Base-by-base conservation (phyloP, 2,888 invertebrate genomes). In the Helleia helle region DNA sequence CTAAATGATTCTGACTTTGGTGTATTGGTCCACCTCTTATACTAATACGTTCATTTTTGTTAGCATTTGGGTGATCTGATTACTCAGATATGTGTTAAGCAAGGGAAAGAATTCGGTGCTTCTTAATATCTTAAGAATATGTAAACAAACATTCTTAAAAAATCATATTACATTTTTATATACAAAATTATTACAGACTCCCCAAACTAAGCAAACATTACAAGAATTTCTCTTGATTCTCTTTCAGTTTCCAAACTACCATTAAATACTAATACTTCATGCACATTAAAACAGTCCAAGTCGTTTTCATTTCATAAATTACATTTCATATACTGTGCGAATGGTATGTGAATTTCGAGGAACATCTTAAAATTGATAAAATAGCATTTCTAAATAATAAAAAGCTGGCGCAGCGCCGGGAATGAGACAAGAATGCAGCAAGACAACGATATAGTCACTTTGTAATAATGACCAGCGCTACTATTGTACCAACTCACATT, bases 341-440 rank as follows among this genome's bases (percentile, higher is more conserved):
- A 34, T 12, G 12, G 18, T 34, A 34, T 34, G 22, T 9, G 22
- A 34, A 8, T 22, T 34, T 18, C 8, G 34, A 18, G 22, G 12
- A 22, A 34, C 22, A 12, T 34, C 17, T 34, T 18, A 18, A 50
- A 52, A 49, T 49, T 55, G 54, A 60, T 58, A 61, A 57, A 63
- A 55, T 62, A 56, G 52, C 60, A 52, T 49, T 48, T 50, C 55
- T 65, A 67, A 73, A 72, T 69, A 72, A 73, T 68, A 66, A 63
- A 63, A 55, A 43, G 56, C 60, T 74, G 71, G 73, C 69, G 50
- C 51, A 40, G 41, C 41, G 50, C 52, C 55, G 51, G 47, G 46
- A 47, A 59, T 52, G 50, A 48, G 55, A 50, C 59, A 57, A 59
- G 65, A 55, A 62, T 59, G 51, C 60, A 60, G 56, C 59, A 58